Evolutionary conservation across 2,113 vertebrate genomes (phyloP).

Genomic region (Mobula hypostoma): DNA sequence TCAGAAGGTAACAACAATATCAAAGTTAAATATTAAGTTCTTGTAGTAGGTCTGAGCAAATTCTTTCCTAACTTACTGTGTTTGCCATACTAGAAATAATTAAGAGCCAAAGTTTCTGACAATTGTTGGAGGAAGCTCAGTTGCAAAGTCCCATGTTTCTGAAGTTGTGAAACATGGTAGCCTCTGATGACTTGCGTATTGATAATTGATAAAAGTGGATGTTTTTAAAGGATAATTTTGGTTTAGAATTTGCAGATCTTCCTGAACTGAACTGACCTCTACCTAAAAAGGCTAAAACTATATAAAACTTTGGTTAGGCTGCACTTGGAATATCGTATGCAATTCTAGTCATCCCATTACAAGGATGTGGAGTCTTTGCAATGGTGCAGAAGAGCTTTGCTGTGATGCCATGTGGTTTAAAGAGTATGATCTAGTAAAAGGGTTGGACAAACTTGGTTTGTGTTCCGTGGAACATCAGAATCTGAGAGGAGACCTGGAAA

Average conservation of each 20-base stretch:
- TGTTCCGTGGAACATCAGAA: no score
- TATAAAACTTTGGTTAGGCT: no score
- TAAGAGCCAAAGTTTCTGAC: neutral
- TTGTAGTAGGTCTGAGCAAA: neutral
- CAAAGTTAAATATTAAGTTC: neutral
- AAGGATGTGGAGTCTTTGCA: no score
- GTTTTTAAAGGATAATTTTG: neutral
- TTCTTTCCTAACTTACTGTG: neutral
- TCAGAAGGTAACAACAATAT: neutral
- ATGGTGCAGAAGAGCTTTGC: no score
- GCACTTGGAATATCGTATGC: no score
- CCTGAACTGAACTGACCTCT: neutral
- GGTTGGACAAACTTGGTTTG: no score
- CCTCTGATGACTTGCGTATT: neutral
- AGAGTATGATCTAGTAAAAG: no score
- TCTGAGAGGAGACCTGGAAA: no score
- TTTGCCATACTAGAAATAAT: neutral
- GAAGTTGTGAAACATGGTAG: neutral
- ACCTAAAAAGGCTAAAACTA: no score
- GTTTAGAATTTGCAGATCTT: neutral
- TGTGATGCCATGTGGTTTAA: no score
- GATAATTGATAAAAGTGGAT: neutral
- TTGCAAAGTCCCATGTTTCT: neutral
- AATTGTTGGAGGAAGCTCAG: neutral
- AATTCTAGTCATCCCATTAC: no score